Conservation (phyloP, 2,888 invertebrate genomes). For the Cephus pygmeus region DNA sequence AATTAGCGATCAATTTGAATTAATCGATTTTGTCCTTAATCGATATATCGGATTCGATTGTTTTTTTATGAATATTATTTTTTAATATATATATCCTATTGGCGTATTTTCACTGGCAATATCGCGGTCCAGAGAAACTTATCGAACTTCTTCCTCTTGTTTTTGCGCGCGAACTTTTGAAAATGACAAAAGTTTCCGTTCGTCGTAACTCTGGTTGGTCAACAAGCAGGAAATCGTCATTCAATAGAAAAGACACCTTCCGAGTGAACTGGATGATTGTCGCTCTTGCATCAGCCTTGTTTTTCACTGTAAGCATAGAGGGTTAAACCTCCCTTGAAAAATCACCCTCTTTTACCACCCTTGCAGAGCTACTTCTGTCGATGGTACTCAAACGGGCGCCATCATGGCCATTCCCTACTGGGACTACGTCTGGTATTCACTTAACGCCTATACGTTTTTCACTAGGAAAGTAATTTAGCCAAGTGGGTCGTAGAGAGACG, state of each 20-base stretch:
- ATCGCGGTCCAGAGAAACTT: background rate
- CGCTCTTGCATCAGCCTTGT: background rate
- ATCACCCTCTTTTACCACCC: background rate
- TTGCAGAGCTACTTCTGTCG: background rate
- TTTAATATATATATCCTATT: too few relatives aligned
- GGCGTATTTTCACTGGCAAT: background rate
- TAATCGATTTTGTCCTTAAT: background rate
- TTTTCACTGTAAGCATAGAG: background rate
- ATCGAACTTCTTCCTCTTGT: background rate
- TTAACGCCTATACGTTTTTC: background rate
- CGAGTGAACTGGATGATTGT: background rate
- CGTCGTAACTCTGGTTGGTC: background rate
- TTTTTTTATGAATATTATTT: background rate
- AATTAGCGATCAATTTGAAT: constrained; percentile 11
- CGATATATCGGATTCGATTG: background rate
- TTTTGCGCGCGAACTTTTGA: background rate
- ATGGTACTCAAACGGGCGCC: background rate
- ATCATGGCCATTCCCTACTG: background rate
- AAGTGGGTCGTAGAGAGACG: background rate
- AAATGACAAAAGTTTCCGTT: background rate
- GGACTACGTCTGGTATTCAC: background rate
- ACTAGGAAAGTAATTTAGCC: background rate
- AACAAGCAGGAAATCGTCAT: background rate
- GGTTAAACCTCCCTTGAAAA: background rate
- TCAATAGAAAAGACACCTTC: background rate